These are phyloP conservation scores for Chlorodrepanis virens DNA, from an alignment of 2,113 vertebrate genomes.

Conservation along the genomic window DNA sequence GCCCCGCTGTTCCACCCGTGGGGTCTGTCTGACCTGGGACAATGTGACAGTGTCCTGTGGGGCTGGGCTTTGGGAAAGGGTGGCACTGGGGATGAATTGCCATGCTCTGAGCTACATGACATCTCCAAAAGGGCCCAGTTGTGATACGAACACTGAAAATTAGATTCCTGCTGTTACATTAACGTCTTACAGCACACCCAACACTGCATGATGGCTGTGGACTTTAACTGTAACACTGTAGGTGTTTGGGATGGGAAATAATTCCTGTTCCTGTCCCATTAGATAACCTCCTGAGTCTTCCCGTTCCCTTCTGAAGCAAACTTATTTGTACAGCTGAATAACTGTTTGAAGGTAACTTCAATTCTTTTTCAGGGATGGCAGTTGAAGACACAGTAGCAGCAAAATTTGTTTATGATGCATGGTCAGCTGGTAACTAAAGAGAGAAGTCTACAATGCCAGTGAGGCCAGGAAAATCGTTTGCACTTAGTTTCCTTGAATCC, in stretches of 20 bases:
- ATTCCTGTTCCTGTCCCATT: not conserved
- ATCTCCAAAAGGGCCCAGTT: not conserved
- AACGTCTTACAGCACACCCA: not conserved
- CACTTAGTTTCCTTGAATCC: not conserved
- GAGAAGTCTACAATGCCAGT: not conserved
- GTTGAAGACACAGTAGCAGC: slow-evolving; percentile 90
- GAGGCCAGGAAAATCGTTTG: not conserved
- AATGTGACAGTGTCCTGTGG: not conserved
- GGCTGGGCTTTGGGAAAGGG: not conserved
- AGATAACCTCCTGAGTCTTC: not conserved
- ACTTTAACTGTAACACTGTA: not conserved
- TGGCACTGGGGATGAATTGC: not conserved
- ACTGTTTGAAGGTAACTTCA: not conserved
- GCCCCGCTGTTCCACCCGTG: not conserved
- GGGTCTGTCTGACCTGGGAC: not conserved
- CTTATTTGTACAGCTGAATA: not conserved
- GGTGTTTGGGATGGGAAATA: not conserved
- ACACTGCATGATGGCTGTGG: fast-evolving
- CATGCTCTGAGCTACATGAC: not conserved
- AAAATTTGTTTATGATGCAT: slow-evolving; percentile 87
- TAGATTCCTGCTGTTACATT: not conserved
- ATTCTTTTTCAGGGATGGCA: slow-evolving; percentile 84
- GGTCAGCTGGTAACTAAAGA: slow-evolving; percentile 74
- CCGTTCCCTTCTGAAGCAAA: not conserved
- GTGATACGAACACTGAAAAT: not conserved